Base-by-base conservation (phyloP, 2,113 vertebrate species). In the Epinephelus lanceolatus region DNA sequence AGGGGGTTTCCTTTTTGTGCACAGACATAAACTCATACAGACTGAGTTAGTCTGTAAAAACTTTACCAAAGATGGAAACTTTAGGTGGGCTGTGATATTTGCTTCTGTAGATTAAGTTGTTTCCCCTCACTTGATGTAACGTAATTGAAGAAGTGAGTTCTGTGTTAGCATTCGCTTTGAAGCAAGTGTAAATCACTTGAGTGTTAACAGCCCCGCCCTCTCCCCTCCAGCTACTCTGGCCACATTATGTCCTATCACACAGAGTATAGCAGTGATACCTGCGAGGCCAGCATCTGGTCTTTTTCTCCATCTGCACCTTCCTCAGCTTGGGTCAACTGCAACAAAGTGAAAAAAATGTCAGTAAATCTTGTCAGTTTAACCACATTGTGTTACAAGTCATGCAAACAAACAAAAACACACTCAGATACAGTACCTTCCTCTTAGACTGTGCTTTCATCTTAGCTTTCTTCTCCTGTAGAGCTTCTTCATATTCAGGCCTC, bases 231-330 rank as follows among this genome's bases (percentile, higher is more conserved):
- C 47, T 61, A n/a, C 40, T 49, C 13, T 70, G 25, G 18, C 15
- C 21, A 62, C 23, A 56, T 60, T 61, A 71, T 57, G 86, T 77
- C 51, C 47, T 25, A 49, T 72, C 69, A 60, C 37, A 76, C 8
- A 80, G 33, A 67, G 67, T 40, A 80, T 63, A 40, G 72, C 56
- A 85, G 75, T 40, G 63, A 74, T 94, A 94, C 94, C 95, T 95
- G 94, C 17, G 89, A 91, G 66, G 91, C 33, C 77, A 96, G 90
- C 91, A 95, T 93, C 81, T 89, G 91, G 84, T 95, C 94, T 23
- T 86, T 93, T 87, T 95, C 94, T 82, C 86, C 89, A 55, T 94
- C 92, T 51, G 61, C 65, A 53, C 92, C 84, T 1, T 91, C 80
- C 60, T 66, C 85, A 75, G 76, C 67, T 60, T 86, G 84, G 73